A percentile compares a stretch with the other conserved stretches of the same genome.
These are phyloP conservation scores for Lochmaea capreae DNA, from an alignment of 2,888 invertebrate species.

Conservation along the genomic window DNA sequence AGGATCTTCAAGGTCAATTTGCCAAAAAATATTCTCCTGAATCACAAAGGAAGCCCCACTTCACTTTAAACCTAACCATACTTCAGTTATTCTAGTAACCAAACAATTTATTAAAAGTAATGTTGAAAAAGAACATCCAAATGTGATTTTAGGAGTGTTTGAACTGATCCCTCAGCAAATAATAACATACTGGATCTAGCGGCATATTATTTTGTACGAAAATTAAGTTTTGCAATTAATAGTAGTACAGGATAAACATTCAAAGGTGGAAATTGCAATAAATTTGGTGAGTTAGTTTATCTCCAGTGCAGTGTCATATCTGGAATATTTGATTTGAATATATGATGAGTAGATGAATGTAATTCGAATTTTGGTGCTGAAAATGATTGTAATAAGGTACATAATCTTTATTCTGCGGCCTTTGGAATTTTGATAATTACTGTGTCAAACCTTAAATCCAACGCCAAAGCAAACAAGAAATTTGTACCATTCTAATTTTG, in stretches of 20 bases:
- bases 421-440: too few species aligned
- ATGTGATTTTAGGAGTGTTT: conserved; percentile 1
- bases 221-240: neutral
- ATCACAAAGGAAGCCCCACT: too few species aligned
- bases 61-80: too few species aligned
- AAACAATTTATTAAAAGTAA: neutral
- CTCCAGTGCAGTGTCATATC: neutral
- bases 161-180: neutral
- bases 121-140: neutral
- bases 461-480: too few species aligned
- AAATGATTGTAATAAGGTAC: too few species aligned
- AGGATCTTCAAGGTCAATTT: too few species aligned
- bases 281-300: neutral
- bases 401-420: too few species aligned
- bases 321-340: neutral
- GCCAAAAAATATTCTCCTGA: too few species aligned
- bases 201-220: neutral
- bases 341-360: neutral
- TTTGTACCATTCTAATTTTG: too few species aligned
- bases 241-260: neutral
- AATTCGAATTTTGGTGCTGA: too few species aligned
- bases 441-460: too few species aligned
- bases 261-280: neutral
- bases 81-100: too few species aligned
- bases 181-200: neutral